Base-by-base conservation (phyloP, 2,113 vertebrate species). In the Ctenomys sociabilis region DNA sequence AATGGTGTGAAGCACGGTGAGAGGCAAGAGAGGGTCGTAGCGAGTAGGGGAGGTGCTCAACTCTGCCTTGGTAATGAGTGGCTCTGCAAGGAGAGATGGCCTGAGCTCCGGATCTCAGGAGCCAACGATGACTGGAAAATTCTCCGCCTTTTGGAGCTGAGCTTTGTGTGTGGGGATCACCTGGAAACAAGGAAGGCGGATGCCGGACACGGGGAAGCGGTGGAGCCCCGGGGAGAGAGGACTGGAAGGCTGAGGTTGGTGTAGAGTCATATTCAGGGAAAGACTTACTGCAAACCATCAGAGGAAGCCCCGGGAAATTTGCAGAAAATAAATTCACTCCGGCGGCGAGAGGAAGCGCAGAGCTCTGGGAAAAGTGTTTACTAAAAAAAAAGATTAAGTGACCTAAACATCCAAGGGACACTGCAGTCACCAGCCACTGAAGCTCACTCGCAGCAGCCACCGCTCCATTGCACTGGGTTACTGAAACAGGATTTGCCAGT, bases 401-500 rank as follows among this genome's bases (percentile, higher is more conserved):
- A n/a, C 68, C 68, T 8, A 21, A 70, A 70, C n/a, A 70, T 17
- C 17, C 68, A n/a, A 35, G 35, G 35, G 16, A n/a, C 35, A n/a
- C 17, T 70, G 68, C 68, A 70, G 68, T 68, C 32, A n/a, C 68
- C 35, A 70, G 68, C 16, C 17, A 16, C 35, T 70, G 35, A 21
- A 70, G 16, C 35, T 70, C 68, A 70, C 68, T n/a, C 35, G 9
- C 17, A 13, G 72, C 22, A 24, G 24, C 22, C 37, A 24, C 72
- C 26, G 37, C 9, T 40, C 70, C 37, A 40, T 24, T 13, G 22
- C 72, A 73, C 72, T 43, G 98, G 98, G 88, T 98, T 90, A 98
- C 98, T 98, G 97, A 98, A 86, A 94, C 97, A 0, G 98, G 96
- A 97, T 93, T 97, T 0, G 0, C 91, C 4, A 93, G 73, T 85